These are phyloP conservation scores for Yoshiicerus persimilis DNA, from an alignment of 1,140 invertebrate genomes.

Conservation along the genomic window DNA sequence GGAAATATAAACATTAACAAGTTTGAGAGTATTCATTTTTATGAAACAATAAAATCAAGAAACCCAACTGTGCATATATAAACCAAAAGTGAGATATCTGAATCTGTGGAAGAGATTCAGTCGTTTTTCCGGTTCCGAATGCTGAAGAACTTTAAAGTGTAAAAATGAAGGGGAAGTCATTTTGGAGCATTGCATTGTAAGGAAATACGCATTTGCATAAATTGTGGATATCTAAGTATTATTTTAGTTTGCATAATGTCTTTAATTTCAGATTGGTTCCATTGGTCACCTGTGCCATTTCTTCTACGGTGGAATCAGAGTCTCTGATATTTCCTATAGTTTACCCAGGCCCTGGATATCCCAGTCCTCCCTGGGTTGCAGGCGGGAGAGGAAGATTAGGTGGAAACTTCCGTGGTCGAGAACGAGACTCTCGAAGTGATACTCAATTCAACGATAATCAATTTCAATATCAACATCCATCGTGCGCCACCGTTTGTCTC, in stretches of 20 bases:
- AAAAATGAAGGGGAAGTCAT: neutral
- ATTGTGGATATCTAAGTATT: neutral
- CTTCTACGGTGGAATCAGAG: neutral
- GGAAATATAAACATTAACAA: too few species aligned
- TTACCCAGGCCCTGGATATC: neutral
- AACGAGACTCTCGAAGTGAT: neutral
- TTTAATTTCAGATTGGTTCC: neutral
- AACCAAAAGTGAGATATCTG: neutral
- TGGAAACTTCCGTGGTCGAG: neutral
- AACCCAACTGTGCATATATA: too few species aligned
- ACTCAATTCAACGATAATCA: neutral
- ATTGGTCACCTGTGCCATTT: neutral
- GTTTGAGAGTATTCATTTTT: too few species aligned
- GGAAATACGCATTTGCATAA: neutral
- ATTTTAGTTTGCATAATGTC: neutral
- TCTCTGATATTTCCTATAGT: neutral
- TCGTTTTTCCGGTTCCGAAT: neutral
- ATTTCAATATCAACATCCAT: neutral
- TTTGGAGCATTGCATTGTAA: neutral
- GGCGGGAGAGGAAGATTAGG: neutral
- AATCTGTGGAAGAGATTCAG: neutral
- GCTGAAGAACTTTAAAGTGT: neutral
- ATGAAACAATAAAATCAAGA: too few species aligned
- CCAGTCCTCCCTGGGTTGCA: neutral
- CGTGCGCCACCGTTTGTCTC: conserved; percentile 36